Base-by-base conservation (phyloP, 2,888 invertebrate species). In the Notocelia uddmanniana region DNA sequence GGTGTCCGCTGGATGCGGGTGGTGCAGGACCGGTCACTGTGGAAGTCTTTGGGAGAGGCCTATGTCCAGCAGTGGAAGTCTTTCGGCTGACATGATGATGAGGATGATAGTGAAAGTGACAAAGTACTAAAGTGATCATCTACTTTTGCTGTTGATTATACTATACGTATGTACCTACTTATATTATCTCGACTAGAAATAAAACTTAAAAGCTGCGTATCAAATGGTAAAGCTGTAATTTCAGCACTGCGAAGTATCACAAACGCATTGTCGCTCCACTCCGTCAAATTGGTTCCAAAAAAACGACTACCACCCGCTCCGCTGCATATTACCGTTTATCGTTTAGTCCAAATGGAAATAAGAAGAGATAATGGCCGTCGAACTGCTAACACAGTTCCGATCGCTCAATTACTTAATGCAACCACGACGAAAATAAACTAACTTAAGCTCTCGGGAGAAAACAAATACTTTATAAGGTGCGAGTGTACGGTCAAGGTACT, bases 241-340 rank as follows among this genome's bases (percentile, higher is more conserved):
- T 41, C 13, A 48, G n/a, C 19, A 45, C 55, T 69, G 21, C 37
- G 15, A 37, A 23, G 63, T 59, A 34, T 50, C 19, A 11, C 45
- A 58, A 64, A 52, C 52, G 60, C 73, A 57, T 70, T 73, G 80
- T 80, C 79, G 82, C 83, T 84, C 80, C 81, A 85, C 82, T 85
- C 81, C 79, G 79, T 79, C 83, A 88, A 89, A 89, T 88, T 88
- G 86, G 79, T 85, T 84, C 78, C 76, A 78, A 73, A 81, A 81
- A 84, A 45, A 70, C 52, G n/a, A 52, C 50, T 11, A 13, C 54
- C 37, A 31, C 23, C 54, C 69, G 69, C 23, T 69, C 60, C 66
- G 69, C 58, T 62, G 68, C 59, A 74, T 54, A 60, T 58, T 52
- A 64, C 64, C 64, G 64, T 63, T 67, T 48, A n/a, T 8, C 45